Conservation (phyloP, 2,888 invertebrate species). For the Caenorhabditis plicata region DNA sequence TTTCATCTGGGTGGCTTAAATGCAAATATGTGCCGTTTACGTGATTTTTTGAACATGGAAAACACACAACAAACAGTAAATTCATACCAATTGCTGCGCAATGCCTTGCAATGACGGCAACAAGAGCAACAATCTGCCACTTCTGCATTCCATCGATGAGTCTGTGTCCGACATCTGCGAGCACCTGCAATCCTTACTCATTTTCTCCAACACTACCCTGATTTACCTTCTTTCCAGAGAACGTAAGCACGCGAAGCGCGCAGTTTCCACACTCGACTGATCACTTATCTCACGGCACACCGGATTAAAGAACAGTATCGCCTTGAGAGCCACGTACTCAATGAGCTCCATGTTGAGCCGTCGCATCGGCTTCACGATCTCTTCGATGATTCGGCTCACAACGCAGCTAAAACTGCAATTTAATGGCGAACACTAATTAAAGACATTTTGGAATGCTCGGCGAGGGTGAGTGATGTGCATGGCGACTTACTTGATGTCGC, state of each 20-base stretch:
- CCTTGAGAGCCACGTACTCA: conserved; percentile 95
- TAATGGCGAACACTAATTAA: not conserved
- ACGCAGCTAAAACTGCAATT: conserved; percentile 75
- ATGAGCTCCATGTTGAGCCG: conserved; percentile 94
- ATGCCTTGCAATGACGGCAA: conserved; percentile 50
- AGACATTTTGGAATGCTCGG: not conserved
- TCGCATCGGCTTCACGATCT: conserved; percentile 87
- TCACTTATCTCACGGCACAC: conserved; percentile 71
- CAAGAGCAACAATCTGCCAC: conserved; percentile 49
- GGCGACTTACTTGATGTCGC: conserved; percentile 50
- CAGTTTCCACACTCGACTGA: conserved; percentile 35
- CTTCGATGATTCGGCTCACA: conserved; percentile 89
- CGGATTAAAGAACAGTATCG: conserved; percentile 96
- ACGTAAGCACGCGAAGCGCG: conserved; percentile 35
- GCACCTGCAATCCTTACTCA: conserved; percentile 7
- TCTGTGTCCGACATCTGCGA: conserved; percentile 14
- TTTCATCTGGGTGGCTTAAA: too few relatives aligned
- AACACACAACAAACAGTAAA: too few relatives aligned
- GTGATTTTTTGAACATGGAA: too few relatives aligned
- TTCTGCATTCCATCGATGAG: conserved; percentile 38
- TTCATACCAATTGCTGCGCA: conserved; percentile 51
- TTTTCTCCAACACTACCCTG: too few relatives aligned
- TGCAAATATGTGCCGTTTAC: too few relatives aligned
- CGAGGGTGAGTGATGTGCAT: not conserved
- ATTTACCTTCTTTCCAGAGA: conserved; percentile 32